These are phyloP conservation scores for Acrossocheilus wenchowensis DNA, from an alignment of 2,797 vertebrate genomes.

Conservation along the genomic window DNA sequence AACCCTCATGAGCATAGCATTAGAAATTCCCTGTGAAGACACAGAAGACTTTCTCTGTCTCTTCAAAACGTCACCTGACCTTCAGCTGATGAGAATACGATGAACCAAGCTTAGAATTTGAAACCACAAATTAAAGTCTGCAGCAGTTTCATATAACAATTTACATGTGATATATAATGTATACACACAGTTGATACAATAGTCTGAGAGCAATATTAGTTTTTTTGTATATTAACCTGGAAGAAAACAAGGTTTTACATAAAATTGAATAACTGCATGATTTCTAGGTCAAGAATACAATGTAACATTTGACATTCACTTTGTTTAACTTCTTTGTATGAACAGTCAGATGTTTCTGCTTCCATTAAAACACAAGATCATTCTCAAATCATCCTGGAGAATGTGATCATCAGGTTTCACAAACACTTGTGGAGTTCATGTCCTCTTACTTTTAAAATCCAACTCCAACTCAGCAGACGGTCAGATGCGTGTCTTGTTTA, in stretches of 20 bases:
- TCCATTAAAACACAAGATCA: background rate
- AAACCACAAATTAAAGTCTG: background rate
- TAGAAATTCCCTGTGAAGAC: background rate
- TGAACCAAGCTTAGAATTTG: background rate
- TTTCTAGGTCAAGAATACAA: background rate
- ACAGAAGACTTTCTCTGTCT: background rate
- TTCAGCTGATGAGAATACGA: background rate
- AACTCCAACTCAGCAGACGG: background rate
- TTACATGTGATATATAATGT: background rate
- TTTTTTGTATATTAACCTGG: background rate
- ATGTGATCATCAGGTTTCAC: background rate
- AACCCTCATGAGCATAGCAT: background rate
- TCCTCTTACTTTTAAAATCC: conserved; percentile 2
- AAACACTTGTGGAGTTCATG: background rate
- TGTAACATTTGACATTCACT: background rate
- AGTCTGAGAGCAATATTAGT: background rate
- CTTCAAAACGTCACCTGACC: background rate
- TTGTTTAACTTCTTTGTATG: background rate
- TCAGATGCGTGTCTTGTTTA: background rate
- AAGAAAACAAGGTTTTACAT: background rate
- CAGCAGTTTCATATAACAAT: background rate
- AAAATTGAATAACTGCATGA: background rate
- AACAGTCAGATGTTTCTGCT: background rate
- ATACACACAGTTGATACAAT: background rate
- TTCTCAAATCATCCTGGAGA: background rate